phyloP scores from a whole-genome alignment of 2,888 invertebrate genomes.

The Alitta virens region DNA sequence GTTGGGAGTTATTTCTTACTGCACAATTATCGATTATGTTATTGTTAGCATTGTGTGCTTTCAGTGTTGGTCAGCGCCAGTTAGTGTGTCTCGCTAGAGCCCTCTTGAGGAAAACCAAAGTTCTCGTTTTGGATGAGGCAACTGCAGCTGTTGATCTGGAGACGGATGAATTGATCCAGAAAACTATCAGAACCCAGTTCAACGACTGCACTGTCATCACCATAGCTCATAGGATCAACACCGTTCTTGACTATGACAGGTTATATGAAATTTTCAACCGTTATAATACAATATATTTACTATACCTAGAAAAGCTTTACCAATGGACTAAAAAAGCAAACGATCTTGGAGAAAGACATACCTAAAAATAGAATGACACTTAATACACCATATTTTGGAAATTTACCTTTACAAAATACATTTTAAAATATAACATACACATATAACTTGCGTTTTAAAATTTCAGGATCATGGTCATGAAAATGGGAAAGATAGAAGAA shows the following conservation, averaged over 20 bases:
- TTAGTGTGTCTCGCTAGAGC: neutral
- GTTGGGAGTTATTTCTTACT: too few relatives aligned
- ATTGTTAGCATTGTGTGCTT: neutral
- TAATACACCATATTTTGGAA: too few relatives aligned
- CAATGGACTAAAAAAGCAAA: too few relatives aligned
- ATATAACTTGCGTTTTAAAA: neutral
- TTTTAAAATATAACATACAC: too few relatives aligned
- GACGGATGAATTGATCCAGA: neutral
- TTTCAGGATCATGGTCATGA: neutral
- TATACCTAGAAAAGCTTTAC: too few relatives aligned
- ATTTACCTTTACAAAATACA: too few relatives aligned
- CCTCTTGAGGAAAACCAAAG: neutral
- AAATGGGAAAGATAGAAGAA: neutral
- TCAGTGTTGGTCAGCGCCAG: neutral
- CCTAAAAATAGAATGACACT: too few relatives aligned
- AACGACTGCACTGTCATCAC: neutral
- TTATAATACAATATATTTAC: too few relatives aligned
- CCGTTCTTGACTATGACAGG: constrained; percentile 1
- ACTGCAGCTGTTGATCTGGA: neutral
- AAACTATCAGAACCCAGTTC: neutral
- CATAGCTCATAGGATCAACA: constrained; percentile 1
- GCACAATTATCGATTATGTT: too few relatives aligned
- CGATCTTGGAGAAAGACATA: too few relatives aligned
- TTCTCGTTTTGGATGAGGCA: constrained; percentile 1
- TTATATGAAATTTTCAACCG: too few relatives aligned